phyloP scores from a whole-genome alignment of 1,140 invertebrate genomes.

The Drosophila truncata region DNA sequence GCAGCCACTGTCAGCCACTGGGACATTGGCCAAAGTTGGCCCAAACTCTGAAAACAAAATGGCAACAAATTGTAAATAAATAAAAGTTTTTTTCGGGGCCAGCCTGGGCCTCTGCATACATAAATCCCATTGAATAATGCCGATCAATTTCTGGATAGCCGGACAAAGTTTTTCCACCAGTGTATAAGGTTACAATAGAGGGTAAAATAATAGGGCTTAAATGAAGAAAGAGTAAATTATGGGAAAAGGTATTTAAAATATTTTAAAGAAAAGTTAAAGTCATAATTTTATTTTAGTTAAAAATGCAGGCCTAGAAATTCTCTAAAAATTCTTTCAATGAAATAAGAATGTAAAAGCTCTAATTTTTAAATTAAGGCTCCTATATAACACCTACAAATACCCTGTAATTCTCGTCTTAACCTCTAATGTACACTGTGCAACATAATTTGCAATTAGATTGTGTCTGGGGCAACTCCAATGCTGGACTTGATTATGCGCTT shows the following conservation, averaged over 20 bases:
- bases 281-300: not conserved
- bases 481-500: slow-evolving; percentile 69
- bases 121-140: slow-evolving; percentile 54
- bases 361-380: not conserved
- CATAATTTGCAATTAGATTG: slow-evolving; percentile 77
- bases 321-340: not conserved
- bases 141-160: slow-evolving; percentile 20
- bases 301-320: not conserved
- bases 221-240: not conserved
- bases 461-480: slow-evolving; percentile 2
- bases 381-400: not conserved
- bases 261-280: not conserved
- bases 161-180: slow-evolving; percentile 31
- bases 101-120: slow-evolving; percentile 7
- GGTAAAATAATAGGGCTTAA: not conserved
- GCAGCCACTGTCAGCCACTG: slow-evolving; percentile 26
- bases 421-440: slow-evolving; percentile 41
- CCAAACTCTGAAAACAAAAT: slow-evolving; percentile 54
- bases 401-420: not conserved
- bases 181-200: not conserved
- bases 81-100: slow-evolving; percentile 43
- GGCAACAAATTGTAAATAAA: slow-evolving; percentile 66
- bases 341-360: too few species aligned
- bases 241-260: not conserved
- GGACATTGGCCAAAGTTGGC: slow-evolving; percentile 29